Base-by-base conservation (phyloP, 2,888 invertebrate species). In the Macaria liturata region DNA sequence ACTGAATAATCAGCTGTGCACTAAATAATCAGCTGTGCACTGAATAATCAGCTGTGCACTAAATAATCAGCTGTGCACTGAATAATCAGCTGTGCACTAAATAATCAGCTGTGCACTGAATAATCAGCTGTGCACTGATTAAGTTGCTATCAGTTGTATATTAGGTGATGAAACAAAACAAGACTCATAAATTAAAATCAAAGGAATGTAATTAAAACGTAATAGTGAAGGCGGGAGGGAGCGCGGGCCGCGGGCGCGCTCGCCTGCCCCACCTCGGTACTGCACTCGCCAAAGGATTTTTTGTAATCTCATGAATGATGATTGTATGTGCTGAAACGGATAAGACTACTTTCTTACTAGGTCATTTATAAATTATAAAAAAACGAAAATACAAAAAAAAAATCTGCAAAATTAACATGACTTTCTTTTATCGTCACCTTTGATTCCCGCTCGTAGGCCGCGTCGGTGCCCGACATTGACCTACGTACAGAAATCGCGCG, bases 261-360 rank as follows among this genome's bases (percentile, higher is more conserved):
- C 84, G 82, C 66, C 85, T 84, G 83, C 83, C 86, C 81, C 78
- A n/a, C 84, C 87, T 88, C 90, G 87, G 90, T 89, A 91, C 91
- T 90, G 91, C 91, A 90, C 90, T 92, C 92, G 92, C 92, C 92
- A 92, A 92, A 92, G 92, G 91, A 92, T 92, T 88, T 88, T 90
- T 91, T 92, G 89, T 91, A 92, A 91, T 91, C 91, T 91, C 91
- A 88, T 88, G 88, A 91, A 92, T 91, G 90, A 91, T 91, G 90
- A 91, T 91, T 91, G 90, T 91, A 91, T 91, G 92, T 92, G 92
- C 91, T 91, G 91, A 91, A 92, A 92, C 92, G 89, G 91, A 92
- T 92, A 92, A 92, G 92, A 92, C 91, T 92, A 92, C 91, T 92
- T 92, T 91, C 91, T 91, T 91, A 91, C 91, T 92, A 92, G 92